Evolutionary conservation across 1,140 invertebrate species (phyloP), one percentile per base, ranked within the genome.

Genomic region (Sarcophaga peregrina): DNA sequence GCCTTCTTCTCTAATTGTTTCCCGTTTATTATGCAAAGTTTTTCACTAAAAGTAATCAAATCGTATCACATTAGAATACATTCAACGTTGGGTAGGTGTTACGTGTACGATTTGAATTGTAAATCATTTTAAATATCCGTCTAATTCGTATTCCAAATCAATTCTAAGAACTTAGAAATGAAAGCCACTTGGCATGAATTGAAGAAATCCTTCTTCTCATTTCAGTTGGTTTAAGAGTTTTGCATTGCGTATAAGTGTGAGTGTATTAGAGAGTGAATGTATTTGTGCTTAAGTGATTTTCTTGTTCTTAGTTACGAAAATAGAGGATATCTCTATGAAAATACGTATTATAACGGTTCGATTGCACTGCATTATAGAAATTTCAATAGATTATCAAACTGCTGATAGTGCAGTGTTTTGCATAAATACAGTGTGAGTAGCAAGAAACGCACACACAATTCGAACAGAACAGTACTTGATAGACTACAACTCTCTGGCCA

Each of bases 311-410:
- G 25, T 37, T 37, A 37, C 25, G 25, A 37, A 37, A 37, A 37
- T 37, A 37, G 1, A n/a, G n/a, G n/a, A n/a, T n/a, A n/a, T n/a
- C n/a, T n/a, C n/a, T n/a, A n/a, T n/a, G n/a, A n/a, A n/a, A n/a
- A n/a, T n/a, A n/a, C 25, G 25, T 37, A 37, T 37, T 2, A 68
- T 9, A 68, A 68, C n/a, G 6, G 20, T 68, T 68, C 62, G 20
- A 25, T 68, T 68, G 10, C 62, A 37, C 4, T 37, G 25, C 25
- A 17, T 68, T 20, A 68, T 25, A 25, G 1, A 58, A 58, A 8
- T 68, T 68, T 17, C 62, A 68, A 68, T 68, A 25, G 62, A 68
- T 68, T 68, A 9, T 68, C n/a, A 17, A 68, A 68, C 25, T 37
- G 25, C 25, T 37, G 25, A 37, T 37, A 4, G 25, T 37, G 25